Conservation (phyloP, 2,113 vertebrate species). For the Cryptotis parvus region DNA sequence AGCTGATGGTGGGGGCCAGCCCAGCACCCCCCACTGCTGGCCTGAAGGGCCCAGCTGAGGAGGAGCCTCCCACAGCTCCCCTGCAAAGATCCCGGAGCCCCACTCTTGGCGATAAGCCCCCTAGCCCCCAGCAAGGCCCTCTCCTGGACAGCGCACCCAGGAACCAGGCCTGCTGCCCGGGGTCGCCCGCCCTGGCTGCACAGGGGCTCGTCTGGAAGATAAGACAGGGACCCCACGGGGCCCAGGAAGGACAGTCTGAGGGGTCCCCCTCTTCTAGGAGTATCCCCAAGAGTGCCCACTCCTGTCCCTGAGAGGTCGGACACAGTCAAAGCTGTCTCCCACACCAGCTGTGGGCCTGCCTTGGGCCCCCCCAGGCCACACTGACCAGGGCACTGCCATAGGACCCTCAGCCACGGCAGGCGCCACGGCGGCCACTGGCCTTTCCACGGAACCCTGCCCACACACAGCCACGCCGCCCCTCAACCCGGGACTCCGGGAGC, state of each 20-base stretch:
- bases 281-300: background rate
- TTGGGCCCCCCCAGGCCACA: background rate
- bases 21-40: too few species aligned
- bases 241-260: too few species aligned
- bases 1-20: too few species aligned
- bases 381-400: background rate
- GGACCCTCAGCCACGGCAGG: background rate
- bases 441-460: background rate
- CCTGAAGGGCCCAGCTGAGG: too few species aligned
- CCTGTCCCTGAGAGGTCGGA: background rate
- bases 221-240: too few species aligned
- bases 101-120: too few species aligned
- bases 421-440: background rate
- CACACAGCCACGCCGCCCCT: background rate
- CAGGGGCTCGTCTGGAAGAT: accelerated
- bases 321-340: background rate
- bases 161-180: accelerated
- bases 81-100: too few species aligned
- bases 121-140: too few species aligned
- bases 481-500: background rate
- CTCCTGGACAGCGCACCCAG: background rate
- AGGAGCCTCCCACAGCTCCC: too few species aligned
- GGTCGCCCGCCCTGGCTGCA: accelerated
- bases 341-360: background rate
- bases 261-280: too few species aligned